These are phyloP conservation scores for Phyllotreta striolata DNA, from an alignment of 2,888 invertebrate genomes.

Conservation along the genomic window DNA sequence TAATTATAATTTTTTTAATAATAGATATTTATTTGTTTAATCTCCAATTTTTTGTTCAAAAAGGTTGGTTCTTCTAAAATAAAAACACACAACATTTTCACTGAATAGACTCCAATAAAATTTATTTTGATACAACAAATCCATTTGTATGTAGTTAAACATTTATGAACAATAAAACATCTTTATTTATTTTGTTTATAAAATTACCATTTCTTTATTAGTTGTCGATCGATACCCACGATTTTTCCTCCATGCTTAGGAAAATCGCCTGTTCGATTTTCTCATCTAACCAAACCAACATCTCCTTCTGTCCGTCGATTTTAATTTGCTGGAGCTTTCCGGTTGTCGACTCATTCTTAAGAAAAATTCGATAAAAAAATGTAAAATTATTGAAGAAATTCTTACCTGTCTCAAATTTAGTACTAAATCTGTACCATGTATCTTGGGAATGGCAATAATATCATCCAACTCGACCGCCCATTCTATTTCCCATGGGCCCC, in stretches of 20 bases:
- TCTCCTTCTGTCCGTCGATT: conserved; percentile 70
- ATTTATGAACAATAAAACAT: too few relatives aligned
- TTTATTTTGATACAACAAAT: too few relatives aligned
- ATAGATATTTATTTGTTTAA: too few relatives aligned
- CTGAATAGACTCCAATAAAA: too few relatives aligned
- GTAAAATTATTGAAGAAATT: background rate
- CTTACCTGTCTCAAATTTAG: conserved; percentile 78
- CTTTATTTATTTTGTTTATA: background rate
- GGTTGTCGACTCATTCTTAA: conserved; percentile 52
- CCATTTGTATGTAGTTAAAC: too few relatives aligned
- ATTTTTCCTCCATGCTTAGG: conserved; percentile 76
- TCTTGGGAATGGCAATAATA: conserved; percentile 69
- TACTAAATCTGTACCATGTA: conserved; percentile 67
- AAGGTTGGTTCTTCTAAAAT: too few relatives aligned
- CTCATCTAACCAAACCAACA: conserved; percentile 74
- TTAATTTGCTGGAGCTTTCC: conserved; percentile 48
- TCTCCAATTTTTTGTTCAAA: too few relatives aligned
- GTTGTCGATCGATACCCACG: conserved; percentile 59
- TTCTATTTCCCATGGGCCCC: conserved; percentile 79
- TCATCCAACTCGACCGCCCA: conserved; percentile 79
- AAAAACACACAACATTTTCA: too few relatives aligned
- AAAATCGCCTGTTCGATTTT: conserved; percentile 80
- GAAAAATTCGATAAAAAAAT: conserved; percentile 21
- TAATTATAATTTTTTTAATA: too few relatives aligned
- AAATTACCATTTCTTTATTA: conserved; percentile 38